Percentiles rank a stretch among this genome's conserved stretches.
These are phyloP conservation scores for Austrofundulus limnaeus DNA, from an alignment of 2,113 vertebrate species.

Conservation along the genomic window DNA sequence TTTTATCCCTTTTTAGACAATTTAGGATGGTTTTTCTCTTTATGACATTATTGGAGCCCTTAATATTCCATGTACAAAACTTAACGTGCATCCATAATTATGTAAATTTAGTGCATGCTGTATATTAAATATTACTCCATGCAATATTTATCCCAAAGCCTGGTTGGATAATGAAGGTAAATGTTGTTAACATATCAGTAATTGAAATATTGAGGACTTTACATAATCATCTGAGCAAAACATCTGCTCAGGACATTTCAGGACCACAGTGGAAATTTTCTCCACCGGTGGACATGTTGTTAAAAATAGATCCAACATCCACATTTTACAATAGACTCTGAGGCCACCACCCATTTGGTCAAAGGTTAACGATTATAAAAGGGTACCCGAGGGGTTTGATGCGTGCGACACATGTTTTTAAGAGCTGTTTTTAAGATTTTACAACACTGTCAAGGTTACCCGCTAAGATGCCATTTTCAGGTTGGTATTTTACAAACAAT, in stretches of 20 bases:
- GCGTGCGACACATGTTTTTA: conserved; percentile 48
- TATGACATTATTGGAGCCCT: too few relatives aligned
- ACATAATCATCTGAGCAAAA: conserved; percentile 22
- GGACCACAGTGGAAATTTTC: conserved; percentile 50
- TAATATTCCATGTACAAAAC: too few relatives aligned
- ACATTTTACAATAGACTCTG: conserved; percentile 45
- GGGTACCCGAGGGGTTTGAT: conserved; percentile 20
- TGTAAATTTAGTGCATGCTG: too few relatives aligned
- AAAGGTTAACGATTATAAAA: conserved; percentile 27
- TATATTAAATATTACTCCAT: too few relatives aligned
- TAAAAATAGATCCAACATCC: conserved; percentile 54
- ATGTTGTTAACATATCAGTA: neutral
- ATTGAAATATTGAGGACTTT: neutral
- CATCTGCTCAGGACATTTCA: conserved; percentile 67
- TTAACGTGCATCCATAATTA: too few relatives aligned
- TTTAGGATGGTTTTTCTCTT: too few relatives aligned
- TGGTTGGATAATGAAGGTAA: too few relatives aligned
- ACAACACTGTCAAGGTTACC: neutral
- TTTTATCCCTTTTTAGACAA: too few relatives aligned
- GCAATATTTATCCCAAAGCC: too few relatives aligned
- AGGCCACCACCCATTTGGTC: conserved; percentile 25
- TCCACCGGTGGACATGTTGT: conserved; percentile 34
- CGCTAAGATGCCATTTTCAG: too few relatives aligned
- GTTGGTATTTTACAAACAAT: too few relatives aligned
- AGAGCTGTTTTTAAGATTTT: conserved; percentile 27